phyloP scores from a whole-genome alignment of 2,113 vertebrate genomes.

The Crocuta crocuta region DNA sequence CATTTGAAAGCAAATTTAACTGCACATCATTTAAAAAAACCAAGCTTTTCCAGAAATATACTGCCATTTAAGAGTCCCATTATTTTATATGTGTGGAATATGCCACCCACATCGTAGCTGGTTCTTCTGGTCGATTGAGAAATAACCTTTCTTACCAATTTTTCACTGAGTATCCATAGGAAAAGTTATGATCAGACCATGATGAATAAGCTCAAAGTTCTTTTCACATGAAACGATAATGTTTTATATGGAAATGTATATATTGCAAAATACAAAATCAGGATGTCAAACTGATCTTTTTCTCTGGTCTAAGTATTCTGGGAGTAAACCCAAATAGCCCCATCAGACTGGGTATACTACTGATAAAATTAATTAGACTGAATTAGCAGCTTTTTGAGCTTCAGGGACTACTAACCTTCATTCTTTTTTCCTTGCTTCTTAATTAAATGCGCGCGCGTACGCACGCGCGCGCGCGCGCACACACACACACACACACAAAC shows the following conservation, averaged over 20 bases:
- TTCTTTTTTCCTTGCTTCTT: neutral
- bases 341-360: neutral
- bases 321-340: neutral
- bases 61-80: neutral
- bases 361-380: slow-evolving; percentile 32
- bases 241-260: neutral
- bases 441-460: neutral
- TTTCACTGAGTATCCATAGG: neutral
- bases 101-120: neutral
- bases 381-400: neutral
- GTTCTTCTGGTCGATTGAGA: neutral
- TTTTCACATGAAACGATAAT: neutral
- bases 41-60: neutral
- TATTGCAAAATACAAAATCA: neutral
- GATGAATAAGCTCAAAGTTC: neutral
- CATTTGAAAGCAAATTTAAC: slow-evolving; percentile 18
- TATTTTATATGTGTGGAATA: neutral
- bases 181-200: neutral
- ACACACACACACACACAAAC: neutral
- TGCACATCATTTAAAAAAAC: neutral
- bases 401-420: neutral
- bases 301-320: neutral
- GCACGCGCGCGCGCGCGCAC: neutral
- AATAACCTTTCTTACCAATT: slow-evolving; percentile 19
- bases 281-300: neutral